Percentiles rank a stretch among this genome's conserved stretches.
These are phyloP conservation scores for Conopomorpha cramerella DNA, from an alignment of 1,140 invertebrate species.

Conservation along the genomic window DNA sequence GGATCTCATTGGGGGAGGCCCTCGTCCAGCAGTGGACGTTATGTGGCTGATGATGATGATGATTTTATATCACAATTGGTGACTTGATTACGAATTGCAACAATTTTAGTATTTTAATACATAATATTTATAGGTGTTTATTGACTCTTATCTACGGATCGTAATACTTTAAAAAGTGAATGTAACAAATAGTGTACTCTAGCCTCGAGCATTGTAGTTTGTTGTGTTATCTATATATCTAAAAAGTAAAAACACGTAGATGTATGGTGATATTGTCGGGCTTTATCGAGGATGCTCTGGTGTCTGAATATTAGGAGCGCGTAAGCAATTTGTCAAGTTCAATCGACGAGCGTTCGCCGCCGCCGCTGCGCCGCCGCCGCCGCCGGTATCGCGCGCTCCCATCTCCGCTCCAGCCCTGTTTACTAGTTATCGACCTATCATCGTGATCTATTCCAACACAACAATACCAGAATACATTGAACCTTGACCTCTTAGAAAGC, in stretches of 20 bases:
- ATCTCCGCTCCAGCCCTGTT: slow-evolving; percentile 1
- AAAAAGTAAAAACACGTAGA: slow-evolving; percentile 35
- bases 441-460: slow-evolving; percentile 1
- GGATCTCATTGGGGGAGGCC: too few relatives aligned
- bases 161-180: too few relatives aligned
- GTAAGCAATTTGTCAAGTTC: slow-evolving; percentile 57
- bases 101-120: too few relatives aligned
- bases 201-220: too few relatives aligned
- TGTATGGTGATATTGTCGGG: slow-evolving; percentile 31
- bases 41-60: too few relatives aligned
- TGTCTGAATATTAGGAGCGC: slow-evolving; percentile 53
- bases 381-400: slow-evolving; percentile 4
- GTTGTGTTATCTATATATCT: slow-evolving; percentile 48
- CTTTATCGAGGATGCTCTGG: slow-evolving; percentile 35
- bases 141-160: too few relatives aligned
- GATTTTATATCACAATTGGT: too few relatives aligned
- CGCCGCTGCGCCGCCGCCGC: neutral
- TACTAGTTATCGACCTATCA: slow-evolving; percentile 2
- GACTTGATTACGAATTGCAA: too few relatives aligned
- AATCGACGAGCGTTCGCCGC: slow-evolving; percentile 9
- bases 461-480: slow-evolving; percentile 25
- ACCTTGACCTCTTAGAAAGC: too few relatives aligned
- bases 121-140: too few relatives aligned
- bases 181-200: too few relatives aligned
- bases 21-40: too few relatives aligned